Evolutionary conservation across 1,140 invertebrate genomes (phyloP), one percentile per base, ranked within the genome.

Genomic region (Trachymyrmex septentrionalis): DNA sequence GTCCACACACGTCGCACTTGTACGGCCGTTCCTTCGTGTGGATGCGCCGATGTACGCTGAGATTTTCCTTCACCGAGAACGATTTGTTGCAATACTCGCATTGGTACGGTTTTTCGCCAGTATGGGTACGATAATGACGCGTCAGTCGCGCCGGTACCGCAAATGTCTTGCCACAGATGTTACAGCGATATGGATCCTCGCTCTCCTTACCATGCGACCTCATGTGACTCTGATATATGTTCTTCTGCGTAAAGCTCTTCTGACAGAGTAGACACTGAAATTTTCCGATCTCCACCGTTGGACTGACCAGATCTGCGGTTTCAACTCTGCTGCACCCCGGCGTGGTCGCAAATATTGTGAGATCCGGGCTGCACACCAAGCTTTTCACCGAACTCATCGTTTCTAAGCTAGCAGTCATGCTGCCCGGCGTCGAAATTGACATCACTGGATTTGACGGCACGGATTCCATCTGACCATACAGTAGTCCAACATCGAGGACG

Each of bases 11-110:
- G 64, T 98, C 97, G 93, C 99, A 99, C 88, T 98, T 97, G 96
- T 96, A 96, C 0, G 98, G 97, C 0, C 97, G 96, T 94, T 98
- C 97, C 93, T 98, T 98, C 44, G 98, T 99, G 93, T 99, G 98
- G 75, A 98, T 98, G 57, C 98, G 96, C n/a, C 98, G 96, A 93
- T 99, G 98, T 0, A 99, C 98, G 94, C 98, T 98, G 63, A 99
- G 95, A 94, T 99, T 99, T 93, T 98, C 98, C 93, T 99, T 99
- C 2, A 98, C 98, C 87, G 98, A 98, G 93, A 99, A 99, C 87
- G 97, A 97, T 93, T 99, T 99, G 92, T 97, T 97, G 95, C 99
- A 99, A 93, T 98, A 99, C 92, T 99, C 98, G 94, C 98, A 99
- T 91, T 98, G 97, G 91, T 97, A 98, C 0, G 97, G 97, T 75